These are phyloP conservation scores for Paracentrotus lividus DNA, from an alignment of 53 echinoderm and acorn worm genomes.

Conservation along the genomic window DNA sequence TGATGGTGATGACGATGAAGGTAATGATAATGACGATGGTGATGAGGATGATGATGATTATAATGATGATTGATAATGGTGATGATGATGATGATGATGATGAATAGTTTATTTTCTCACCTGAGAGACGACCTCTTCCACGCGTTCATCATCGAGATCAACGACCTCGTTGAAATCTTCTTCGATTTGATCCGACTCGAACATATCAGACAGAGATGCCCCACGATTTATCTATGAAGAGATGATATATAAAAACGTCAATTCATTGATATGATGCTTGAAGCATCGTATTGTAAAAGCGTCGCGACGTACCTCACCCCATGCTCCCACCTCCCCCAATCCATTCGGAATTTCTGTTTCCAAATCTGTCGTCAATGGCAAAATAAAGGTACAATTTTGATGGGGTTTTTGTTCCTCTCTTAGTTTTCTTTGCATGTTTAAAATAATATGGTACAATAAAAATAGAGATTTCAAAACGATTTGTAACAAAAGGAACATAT, in stretches of 20 bases:
- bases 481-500: too few relatives aligned
- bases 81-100: background rate
- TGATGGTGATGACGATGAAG: background rate
- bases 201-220: constrained; percentile 83
- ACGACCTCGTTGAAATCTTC: constrained; percentile 96
- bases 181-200: constrained; percentile 85
- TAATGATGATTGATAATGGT: background rate
- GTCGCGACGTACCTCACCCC: too few relatives aligned
- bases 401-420: too few relatives aligned
- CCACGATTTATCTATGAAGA: constrained; percentile 81
- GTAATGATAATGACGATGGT: background rate
- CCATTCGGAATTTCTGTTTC: too few relatives aligned
- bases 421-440: too few relatives aligned
- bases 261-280: background rate
- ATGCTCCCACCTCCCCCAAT: too few relatives aligned
- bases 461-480: too few relatives aligned
- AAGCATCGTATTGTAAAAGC: background rate
- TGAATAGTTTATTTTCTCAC: constrained; percentile 50
- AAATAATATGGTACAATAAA: too few relatives aligned
- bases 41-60: background rate
- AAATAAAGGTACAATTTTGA: too few relatives aligned
- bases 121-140: constrained; percentile 96
- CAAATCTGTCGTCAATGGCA: too few relatives aligned
- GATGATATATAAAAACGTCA: background rate
- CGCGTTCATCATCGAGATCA: constrained; percentile 95